Conservation (phyloP, 2,113 vertebrate genomes). For the Sapajus apella region DNA sequence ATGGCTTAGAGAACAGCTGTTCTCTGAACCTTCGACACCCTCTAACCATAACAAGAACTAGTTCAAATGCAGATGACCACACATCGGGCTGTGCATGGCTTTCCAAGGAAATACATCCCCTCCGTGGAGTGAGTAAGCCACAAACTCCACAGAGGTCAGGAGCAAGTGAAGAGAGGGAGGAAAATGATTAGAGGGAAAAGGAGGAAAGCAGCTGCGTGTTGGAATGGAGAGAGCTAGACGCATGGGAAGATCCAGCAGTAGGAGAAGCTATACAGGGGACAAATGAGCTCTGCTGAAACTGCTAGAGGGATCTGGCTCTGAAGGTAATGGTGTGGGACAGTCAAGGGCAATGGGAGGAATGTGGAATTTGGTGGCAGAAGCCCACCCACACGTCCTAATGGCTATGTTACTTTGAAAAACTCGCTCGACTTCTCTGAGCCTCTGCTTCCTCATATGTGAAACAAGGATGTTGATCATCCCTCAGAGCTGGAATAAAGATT, state of each 20-base stretch:
- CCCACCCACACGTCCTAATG: neutral
- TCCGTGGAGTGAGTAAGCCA: neutral
- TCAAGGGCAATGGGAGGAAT: neutral
- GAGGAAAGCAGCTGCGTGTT: neutral
- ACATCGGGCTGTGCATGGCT: rapidly evolving
- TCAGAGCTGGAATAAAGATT: neutral
- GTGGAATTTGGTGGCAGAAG: neutral
- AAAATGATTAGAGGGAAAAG: neutral
- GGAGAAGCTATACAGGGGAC: neutral
- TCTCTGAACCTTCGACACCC: neutral
- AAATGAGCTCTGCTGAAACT: neutral
- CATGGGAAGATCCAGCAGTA: neutral
- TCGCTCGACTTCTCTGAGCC: neutral
- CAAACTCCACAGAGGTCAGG: neutral
- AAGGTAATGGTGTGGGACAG: neutral
- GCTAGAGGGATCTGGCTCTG: neutral
- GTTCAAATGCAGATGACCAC: neutral
- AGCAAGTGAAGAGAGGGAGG: neutral
- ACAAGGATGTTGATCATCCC: neutral
- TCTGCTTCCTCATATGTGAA: neutral
- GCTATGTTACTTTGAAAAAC: neutral
- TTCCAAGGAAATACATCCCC: neutral
- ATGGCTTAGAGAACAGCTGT: neutral
- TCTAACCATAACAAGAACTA: neutral
- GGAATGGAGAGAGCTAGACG: neutral